Evolutionary conservation across 2,113 vertebrate species (phyloP), one percentile per base, ranked within the genome.

Genomic region (Otus sunia): DNA sequence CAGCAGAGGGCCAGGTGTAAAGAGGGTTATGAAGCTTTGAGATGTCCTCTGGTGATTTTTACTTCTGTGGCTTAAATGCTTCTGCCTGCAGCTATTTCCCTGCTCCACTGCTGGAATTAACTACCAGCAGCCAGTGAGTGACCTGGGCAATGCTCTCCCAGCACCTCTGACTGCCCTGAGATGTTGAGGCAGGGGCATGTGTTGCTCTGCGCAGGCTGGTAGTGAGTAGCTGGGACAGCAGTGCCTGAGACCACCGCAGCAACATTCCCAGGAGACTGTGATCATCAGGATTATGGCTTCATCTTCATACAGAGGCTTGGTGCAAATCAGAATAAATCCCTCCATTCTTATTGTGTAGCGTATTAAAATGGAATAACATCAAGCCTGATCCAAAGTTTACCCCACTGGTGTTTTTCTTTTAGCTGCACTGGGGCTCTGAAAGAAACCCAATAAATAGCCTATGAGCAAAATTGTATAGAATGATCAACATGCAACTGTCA

Each of bases 401-500:
- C 62, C 67, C 15, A 6, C 55, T 83, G 32, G 37, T 56, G 59
- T 58, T 90, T 93, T 83, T 32, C 34, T 63, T 78, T 55, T 56
- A 30, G 76, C 72, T 91, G 53, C 41, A 15, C 17, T 62, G 71
- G 71, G 32, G 37, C 34, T 86, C 75, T 71, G 86, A 90, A 88
- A 63, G 50, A 43, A 88, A 27, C 34, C 25, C 34, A 80, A 68
- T 71, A 94, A 86, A 86, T 39, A 80, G 19, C 53, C 72, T 55
- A 16, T 55, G 37, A 95, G 73, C 41, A 86, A 88, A 94, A 84
- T 41, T 77, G 60, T 67, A 50, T 20, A 30, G 90, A 83, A 94
- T 74, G 71, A 95, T 90, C 94, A 92, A 81, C 43, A 18, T 58
- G 80, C 88, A 59, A 45, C 91, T 72, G 73, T 85, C 92, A 81